Evolutionary conservation across 2,797 vertebrate species (phyloP), one percentile per base, ranked within the genome.

Genomic region (Oophaga sylvatica): DNA sequence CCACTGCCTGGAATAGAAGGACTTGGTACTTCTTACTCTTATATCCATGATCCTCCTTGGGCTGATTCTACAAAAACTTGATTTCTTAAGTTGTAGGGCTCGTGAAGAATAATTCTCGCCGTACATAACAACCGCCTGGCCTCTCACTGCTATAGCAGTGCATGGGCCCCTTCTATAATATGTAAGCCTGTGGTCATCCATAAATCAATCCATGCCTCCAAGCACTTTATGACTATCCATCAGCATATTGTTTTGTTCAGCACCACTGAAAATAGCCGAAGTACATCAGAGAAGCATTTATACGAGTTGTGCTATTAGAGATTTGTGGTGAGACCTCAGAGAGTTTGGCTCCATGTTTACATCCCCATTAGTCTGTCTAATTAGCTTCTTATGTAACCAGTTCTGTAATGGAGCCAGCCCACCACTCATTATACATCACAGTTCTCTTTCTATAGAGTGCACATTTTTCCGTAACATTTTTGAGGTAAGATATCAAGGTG

Each of bases 401-500:
- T 17, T 29, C 35, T 75, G 68, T 62, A n/a, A 82, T 68, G 31
- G 20, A 22, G 63, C 75, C n/a, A 45, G 63, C 65, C 81, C 81
- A 68, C 35, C 26, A 80, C 63, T 71, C 87, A 71, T 78, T 20
- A 70, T 31, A 83, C 26, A 87, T 87, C 79, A 73, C 56, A 1
- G 56, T 20, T 35, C 65, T 19, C 2, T 48, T 48, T 77, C 26
- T 85, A 70, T 57, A 26, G 7, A 80, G 80, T n/a, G 53, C 60
- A 77, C 26, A 77, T 77, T 81, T 75, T 56, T 45, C 68, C 26
- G 20, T 56, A 75, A 31, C 41, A 65, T 22, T 77, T 63, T 48
- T 12, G 48, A 77, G 87, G 60, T 60, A 87, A 62, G 59, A 81
- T 60, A 80, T 84, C 53, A 80, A 80, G 87, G 53, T 80, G 31